Evolutionary conservation across 2,888 invertebrate species (phyloP), one percentile per base, ranked within the genome.

Genomic region (Priocnemis perturbator): DNA sequence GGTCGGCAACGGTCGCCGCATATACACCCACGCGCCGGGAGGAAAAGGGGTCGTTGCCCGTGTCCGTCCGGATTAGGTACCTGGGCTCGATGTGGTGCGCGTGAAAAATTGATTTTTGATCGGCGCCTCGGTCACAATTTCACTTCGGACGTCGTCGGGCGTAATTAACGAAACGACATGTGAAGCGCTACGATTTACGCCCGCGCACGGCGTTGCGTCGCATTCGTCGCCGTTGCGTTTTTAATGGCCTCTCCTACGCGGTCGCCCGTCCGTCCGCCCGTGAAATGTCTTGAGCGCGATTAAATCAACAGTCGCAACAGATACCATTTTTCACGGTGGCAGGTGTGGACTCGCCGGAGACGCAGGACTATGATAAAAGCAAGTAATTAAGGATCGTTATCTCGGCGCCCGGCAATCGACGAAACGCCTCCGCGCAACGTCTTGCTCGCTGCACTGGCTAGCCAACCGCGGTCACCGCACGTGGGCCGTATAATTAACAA

Each of bases 21-120:
- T 37, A 11, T 11, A 37, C 37, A 9, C 30, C 60, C 58, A 45
- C 62, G 7, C 57, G 64, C 50, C 21, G 58, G 23, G 65, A 61
- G 44, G 66, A 72, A 74, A 71, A 69, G 61, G 37, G 26, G 37
- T 30, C 58, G 63, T 68, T 62, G 73, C 61, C 53, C 55, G 59
- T 52, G 20, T 37, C 37, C 48, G 23, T 47, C 52, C 19, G 66
- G 55, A 71, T 73, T 68, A n/a, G n/a, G n/a, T n/a, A 68, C 44
- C 47, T 45, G 45, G 44, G 71, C 63, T 63, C 52, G 19, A 55
- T n/a, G 63, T 20, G 53, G 21, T 53, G 48, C 17, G 23, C 58
- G 57, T 37, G 44, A 57, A 48, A 62, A 52, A 67, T 70, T 64
- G 67, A 44, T 44, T 37, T 37, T 15, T 20, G 44, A 58, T 44